phyloP scores from a whole-genome alignment of 2,113 vertebrate species.

The Poecilia latipinna region DNA sequence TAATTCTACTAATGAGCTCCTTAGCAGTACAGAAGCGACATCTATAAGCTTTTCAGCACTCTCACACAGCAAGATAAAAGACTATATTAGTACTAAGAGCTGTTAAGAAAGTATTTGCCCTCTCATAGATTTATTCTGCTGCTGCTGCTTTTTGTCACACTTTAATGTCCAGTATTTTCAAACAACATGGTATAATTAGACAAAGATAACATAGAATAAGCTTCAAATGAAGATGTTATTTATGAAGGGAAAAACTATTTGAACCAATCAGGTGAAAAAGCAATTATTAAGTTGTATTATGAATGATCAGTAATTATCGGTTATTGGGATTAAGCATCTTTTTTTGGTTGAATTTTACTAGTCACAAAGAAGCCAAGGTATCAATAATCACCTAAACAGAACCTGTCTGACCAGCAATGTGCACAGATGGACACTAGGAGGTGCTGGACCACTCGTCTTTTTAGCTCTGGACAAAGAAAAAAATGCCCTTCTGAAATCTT shows the following conservation, averaged over 20 bases:
- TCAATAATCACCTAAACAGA: neutral
- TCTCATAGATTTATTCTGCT: neutral
- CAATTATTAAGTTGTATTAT: neutral
- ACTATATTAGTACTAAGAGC: slow-evolving; percentile 17
- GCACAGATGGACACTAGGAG: no score
- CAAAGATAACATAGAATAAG: neutral
- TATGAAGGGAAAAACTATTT: neutral
- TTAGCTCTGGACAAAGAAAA: no score
- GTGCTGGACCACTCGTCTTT: no score
- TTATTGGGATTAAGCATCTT: neutral
- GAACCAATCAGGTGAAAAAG: neutral
- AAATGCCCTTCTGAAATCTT: no score
- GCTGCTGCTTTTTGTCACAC: neutral
- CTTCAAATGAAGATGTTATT: neutral
- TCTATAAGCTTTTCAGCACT: neutral
- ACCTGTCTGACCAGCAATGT: no score
- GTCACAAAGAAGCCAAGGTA: neutral
- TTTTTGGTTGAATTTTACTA: neutral
- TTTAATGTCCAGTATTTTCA: neutral
- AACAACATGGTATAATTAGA: neutral
- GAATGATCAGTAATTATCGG: neutral
- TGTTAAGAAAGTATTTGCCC: neutral
- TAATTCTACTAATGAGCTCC: slow-evolving; percentile 9
- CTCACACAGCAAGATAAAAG: slow-evolving; percentile 19
- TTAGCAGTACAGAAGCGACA: neutral